Conservation (phyloP, 2,888 invertebrate species). For the Catocala sponsa region DNA sequence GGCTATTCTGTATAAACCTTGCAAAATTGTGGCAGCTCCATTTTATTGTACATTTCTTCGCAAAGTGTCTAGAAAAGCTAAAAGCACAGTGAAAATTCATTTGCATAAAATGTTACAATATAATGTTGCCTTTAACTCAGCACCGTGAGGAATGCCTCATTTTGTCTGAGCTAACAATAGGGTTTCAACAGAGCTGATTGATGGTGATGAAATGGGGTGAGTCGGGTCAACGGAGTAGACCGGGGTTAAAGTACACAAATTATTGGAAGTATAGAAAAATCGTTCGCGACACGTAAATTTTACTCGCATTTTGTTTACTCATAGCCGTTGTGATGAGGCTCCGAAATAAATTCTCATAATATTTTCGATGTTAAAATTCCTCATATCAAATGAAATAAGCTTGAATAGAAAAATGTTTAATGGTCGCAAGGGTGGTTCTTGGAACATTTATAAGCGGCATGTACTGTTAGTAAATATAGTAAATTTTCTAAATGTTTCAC, state of each 20-base stretch:
- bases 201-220: constrained; percentile 62
- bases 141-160: constrained; percentile 59
- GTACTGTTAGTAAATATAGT: too few relatives aligned
- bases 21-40: constrained; percentile 58
- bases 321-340: constrained; percentile 6
- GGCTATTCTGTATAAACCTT: constrained; percentile 57
- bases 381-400: too few relatives aligned
- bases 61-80: constrained; percentile 72
- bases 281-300: constrained; percentile 26
- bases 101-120: constrained; percentile 75
- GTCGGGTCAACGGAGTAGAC: constrained; percentile 35
- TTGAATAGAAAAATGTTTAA: not conserved
- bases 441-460: too few relatives aligned
- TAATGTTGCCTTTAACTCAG: constrained; percentile 71
- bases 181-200: constrained; percentile 66
- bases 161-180: constrained; percentile 72
- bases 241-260: constrained; percentile 37
- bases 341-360: constrained; percentile 15
- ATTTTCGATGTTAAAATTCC: constrained; percentile 1
- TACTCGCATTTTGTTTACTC: constrained; percentile 34
- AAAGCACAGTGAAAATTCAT: constrained; percentile 71
- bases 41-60: constrained; percentile 72
- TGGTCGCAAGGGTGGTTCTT: not conserved
- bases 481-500: too few relatives aligned
- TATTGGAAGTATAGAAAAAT: constrained; percentile 41